Evolutionary conservation across 1,140 invertebrate genomes (phyloP).

Genomic region (Elysia chlorotica): DNA sequence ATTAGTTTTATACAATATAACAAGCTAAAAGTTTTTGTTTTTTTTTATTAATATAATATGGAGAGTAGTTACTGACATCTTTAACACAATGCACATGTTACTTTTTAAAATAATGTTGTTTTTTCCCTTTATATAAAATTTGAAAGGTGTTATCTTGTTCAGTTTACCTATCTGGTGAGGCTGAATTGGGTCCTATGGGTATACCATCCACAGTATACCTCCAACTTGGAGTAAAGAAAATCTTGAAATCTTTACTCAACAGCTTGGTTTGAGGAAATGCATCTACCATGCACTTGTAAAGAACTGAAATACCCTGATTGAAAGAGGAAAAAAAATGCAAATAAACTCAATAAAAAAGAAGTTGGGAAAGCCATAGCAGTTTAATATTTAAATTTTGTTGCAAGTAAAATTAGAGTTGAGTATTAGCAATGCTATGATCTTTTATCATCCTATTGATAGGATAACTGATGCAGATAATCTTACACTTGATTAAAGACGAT

Average conservation of each 20-base stretch:
- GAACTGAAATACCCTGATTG: conserved; percentile 40
- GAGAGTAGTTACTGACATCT: too few relatives aligned
- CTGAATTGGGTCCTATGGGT: conserved; percentile 56
- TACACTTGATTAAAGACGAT: neutral
- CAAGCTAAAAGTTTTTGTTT: too few relatives aligned
- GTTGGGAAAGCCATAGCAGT: neutral
- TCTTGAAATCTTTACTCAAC: conserved; percentile 54
- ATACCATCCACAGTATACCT: conserved; percentile 45
- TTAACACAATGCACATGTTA: too few relatives aligned
- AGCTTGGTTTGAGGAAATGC: conserved; percentile 36
- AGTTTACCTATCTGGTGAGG: conserved; percentile 39
- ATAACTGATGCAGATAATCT: neutral
- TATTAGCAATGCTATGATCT: neutral
- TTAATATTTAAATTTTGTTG: neutral
- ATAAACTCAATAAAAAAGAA: neutral
- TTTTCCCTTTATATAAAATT: too few relatives aligned
- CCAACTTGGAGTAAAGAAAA: conserved; percentile 56
- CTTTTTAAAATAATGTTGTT: too few relatives aligned
- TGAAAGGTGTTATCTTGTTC: neutral
- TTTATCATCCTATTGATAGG: neutral
- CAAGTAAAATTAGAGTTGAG: neutral
- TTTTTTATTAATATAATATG: too few relatives aligned
- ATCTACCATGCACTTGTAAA: conserved; percentile 42
- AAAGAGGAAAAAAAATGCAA: neutral
- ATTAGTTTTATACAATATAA: too few relatives aligned